Evolutionary conservation across 92 coral and sea anemone genomes (phyloP), one percentile per base, ranked within the genome.

Genomic region (Epizoanthus scotinus): DNA sequence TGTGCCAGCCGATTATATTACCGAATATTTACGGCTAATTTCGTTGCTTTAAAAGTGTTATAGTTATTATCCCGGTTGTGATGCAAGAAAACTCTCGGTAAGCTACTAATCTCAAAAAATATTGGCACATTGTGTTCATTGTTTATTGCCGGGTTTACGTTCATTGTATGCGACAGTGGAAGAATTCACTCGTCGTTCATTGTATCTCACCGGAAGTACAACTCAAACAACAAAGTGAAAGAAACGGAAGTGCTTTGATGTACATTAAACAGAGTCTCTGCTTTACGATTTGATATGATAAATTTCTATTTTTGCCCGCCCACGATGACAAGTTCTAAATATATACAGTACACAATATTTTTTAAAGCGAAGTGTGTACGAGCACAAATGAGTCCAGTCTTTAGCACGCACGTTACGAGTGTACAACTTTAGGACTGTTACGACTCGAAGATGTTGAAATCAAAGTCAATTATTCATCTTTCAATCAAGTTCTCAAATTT

Each of bases 161-260:
- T 64, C 55, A 74, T 5, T 59, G 68, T 40, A 75, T 75, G 81
- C 22, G 49, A 40, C 57, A 36, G 68, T 31, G 61, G n/a, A 55
- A 58, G 56, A 60, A 40, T 75, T 75, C 63, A 20, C 68, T 75
- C 67, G 34, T 75, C 81, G 60, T 75, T 59, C 67, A 75, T 58
- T 75, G 81, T 60, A 59, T 38, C 60, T 59, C 57, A 75, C 66
- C 68, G 81, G 81, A 75, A 75, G 38, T 75, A 59, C 68, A 75
- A 58, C 66, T 75, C 81, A 75, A 75, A 75, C 67, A 75, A 75
- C 54, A 75, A 59, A 73, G 29, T 57, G 52, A 73, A 73, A 57
- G 67, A 75, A 75, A 19, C 81, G 81, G 81, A 75, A 75, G 49
- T 75, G 55, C 66, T 57, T 60, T 59, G 81, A 75, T 75, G 67